Percentiles rank a stretch among this genome's conserved stretches.
Evolutionary conservation across 2,113 vertebrate species (phyloP).

Genomic region (Corvus hawaiiensis): DNA sequence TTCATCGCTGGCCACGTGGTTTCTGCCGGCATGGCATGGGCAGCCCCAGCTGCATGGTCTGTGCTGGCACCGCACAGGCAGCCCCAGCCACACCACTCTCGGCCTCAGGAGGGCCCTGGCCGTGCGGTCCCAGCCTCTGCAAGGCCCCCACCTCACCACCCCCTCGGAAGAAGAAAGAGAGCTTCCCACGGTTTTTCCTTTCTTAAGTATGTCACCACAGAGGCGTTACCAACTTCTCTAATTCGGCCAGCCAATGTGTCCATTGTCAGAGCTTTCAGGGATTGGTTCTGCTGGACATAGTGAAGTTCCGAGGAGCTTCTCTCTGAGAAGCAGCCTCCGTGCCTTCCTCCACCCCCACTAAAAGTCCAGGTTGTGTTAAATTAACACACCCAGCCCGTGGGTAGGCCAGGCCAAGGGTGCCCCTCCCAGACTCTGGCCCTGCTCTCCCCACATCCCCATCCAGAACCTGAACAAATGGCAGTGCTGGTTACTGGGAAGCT

Average conservation of each 20-base stretch:
- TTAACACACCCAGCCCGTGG: background rate
- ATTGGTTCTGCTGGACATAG: background rate
- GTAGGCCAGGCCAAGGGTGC: background rate
- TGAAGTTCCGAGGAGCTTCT: background rate
- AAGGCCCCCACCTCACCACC: background rate
- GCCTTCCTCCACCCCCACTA: background rate
- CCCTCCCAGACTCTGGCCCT: no score
- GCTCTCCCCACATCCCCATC: background rate
- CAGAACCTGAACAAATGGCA: background rate
- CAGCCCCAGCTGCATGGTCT: background rate
- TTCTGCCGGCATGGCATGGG: background rate
- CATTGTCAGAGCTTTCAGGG: background rate
- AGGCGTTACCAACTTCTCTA: background rate
- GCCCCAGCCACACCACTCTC: background rate
- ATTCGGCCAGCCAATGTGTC: background rate
- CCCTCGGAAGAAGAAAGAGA: background rate
- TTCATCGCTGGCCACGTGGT: background rate
- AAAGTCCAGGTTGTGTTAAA: background rate
- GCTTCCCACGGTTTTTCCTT: background rate
- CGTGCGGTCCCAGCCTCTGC: background rate
- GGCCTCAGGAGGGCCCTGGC: background rate
- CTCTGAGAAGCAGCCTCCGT: background rate
- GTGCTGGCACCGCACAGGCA: background rate
- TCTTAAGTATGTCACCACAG: background rate
- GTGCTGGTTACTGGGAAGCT: background rate